A percentile compares a stretch with the other conserved stretches of the same genome.
Evolutionary conservation across 23 tunicate species (phyloP).

Genomic region (Corella eumyota): DNA sequence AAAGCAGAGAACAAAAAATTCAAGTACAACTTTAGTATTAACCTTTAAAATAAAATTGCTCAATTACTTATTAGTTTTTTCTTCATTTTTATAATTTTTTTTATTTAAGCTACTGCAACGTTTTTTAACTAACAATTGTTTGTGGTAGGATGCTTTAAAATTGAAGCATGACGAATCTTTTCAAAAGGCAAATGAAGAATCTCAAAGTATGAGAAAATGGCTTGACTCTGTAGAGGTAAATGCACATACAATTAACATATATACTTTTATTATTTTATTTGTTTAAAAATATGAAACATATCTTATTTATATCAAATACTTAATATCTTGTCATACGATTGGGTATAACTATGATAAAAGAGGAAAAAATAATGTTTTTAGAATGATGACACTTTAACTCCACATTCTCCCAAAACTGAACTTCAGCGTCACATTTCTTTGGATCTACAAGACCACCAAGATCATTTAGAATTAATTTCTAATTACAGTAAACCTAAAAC

Average conservation of each 20-base stretch:
- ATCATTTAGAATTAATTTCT: slow-evolving; percentile 33
- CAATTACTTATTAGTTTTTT: neutral
- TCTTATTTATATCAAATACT: too few relatives aligned
- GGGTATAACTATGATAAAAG: too few relatives aligned
- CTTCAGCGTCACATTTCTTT: slow-evolving; percentile 19
- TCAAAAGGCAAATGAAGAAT: slow-evolving; percentile 4
- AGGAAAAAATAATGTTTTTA: too few relatives aligned
- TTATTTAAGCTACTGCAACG: too few relatives aligned
- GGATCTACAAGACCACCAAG: slow-evolving; percentile 41
- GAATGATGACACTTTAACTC: too few relatives aligned
- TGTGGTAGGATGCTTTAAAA: slow-evolving; percentile 15
- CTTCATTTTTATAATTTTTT: neutral
- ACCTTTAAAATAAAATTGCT: neutral
- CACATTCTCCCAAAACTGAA: too few relatives aligned
- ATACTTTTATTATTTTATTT: too few relatives aligned
- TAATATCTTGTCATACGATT: too few relatives aligned
- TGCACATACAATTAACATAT: too few relatives aligned
- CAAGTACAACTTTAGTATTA: slow-evolving; percentile 24
- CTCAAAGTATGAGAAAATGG: slow-evolving; percentile 32
- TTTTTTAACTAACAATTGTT: too few relatives aligned
- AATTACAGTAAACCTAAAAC: too few relatives aligned
- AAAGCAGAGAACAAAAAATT: slow-evolving; percentile 23
- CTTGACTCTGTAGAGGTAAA: slow-evolving; percentile 22
- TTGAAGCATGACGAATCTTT: slow-evolving; percentile 27
- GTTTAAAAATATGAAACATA: too few relatives aligned